phyloP scores from a whole-genome alignment of 2,888 invertebrate genomes.

The Drosophila histrio region DNA sequence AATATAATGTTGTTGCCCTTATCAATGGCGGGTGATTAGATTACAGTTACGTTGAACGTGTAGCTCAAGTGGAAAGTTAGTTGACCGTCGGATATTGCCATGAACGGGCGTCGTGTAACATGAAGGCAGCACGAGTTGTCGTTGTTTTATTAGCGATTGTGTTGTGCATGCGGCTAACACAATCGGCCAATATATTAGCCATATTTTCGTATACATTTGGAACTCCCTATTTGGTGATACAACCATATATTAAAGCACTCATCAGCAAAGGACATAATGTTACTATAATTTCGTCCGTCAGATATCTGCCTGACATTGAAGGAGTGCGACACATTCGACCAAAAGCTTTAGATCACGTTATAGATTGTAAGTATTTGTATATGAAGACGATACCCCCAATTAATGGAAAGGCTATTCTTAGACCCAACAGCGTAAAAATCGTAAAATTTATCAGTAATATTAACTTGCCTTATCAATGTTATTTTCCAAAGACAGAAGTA shows the following conservation, averaged over 20 bases:
- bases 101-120: constrained; percentile 8
- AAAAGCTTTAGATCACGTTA: not conserved
- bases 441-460: not conserved
- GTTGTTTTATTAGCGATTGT: not conserved
- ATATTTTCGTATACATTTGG: constrained; percentile 5
- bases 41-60: not conserved
- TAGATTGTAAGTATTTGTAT: not conserved
- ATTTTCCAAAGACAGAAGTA: not conserved
- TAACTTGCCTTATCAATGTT: not conserved
- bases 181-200: constrained; percentile 13
- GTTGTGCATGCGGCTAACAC: not conserved
- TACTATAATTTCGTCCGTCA: constrained; percentile 5
- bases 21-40: constrained; percentile 8
- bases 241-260: constrained; percentile 6
- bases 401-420: not conserved
- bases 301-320: not conserved
- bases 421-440: not conserved
- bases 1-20: not conserved
- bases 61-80: not conserved
- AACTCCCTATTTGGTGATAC: constrained; percentile 4
- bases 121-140: constrained; percentile 5
- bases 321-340: constrained; percentile 11
- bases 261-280: constrained; percentile 8
- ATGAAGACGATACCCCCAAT: not conserved
- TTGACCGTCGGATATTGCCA: constrained; percentile 12